Evolutionary conservation across 2,888 invertebrate genomes (phyloP), one percentile per base, ranked within the genome.

Genomic region (Apotomis betuletana): DNA sequence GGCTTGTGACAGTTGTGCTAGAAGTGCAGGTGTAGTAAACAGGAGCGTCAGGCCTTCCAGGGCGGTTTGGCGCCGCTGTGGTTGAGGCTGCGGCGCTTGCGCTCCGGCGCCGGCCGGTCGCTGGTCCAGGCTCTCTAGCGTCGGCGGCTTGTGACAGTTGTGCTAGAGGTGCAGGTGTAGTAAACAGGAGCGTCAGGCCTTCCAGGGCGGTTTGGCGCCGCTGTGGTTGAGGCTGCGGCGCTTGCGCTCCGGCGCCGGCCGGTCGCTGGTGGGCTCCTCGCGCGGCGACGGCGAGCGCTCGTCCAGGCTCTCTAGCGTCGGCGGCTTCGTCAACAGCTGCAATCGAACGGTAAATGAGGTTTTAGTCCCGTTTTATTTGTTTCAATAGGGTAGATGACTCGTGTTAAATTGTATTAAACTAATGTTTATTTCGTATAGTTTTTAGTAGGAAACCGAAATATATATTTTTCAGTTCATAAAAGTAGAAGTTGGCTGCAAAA

Each of bases 131-230:
- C 80, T 78, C 54, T 83, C 85, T n/a, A 87, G 62, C 70, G 73
- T 78, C 4, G 94, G 92, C 0, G 94, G 93, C 79, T 94, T 95
- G n/a, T n/a, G n/a, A n/a, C n/a, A n/a, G n/a, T n/a, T n/a, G n/a
- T n/a, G n/a, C n/a, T n/a, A n/a, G n/a, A n/a, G n/a, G n/a, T n/a
- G n/a, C n/a, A n/a, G n/a, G n/a, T n/a, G n/a, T n/a, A n/a, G n/a
- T n/a, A n/a, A n/a, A n/a, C n/a, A n/a, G n/a, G n/a, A n/a, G n/a
- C n/a, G 41, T 75, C 82, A 91, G 0, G 91, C 81, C 73, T 92
- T 92, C 92, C 92, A 92, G 0, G 92, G 92, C 10, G 92, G 92
- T 67, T 92, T 91, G 76, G 69, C 77, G 3, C 52, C 3, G 70
- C 77, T 77, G 49, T 84, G 81, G 9, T 71, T 77, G 9, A 86